Conservation (phyloP, 2,113 vertebrate species). For the Eira barbara region DNA sequence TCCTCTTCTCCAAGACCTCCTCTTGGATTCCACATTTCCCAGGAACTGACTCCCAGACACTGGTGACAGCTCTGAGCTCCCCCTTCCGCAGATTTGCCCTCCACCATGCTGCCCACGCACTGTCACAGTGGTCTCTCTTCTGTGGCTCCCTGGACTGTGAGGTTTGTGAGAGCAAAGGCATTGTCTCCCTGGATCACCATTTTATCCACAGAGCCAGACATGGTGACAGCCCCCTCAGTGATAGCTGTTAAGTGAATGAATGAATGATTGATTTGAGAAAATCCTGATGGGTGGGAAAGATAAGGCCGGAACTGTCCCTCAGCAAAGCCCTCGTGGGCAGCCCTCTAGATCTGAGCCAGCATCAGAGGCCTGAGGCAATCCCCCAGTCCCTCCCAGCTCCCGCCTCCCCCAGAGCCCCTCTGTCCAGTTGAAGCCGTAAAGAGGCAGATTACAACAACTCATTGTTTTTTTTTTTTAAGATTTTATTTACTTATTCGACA, state of each 20-base stretch:
- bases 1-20: background rate
- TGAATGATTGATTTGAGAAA: background rate
- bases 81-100: background rate
- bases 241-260: background rate
- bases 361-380: background rate
- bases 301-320: background rate
- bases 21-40: background rate
- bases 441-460: background rate
- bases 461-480: too few relatives aligned
- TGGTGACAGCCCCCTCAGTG: background rate
- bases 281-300: background rate
- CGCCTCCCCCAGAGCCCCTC: too few relatives aligned
- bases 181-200: background rate
- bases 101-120: rapidly evolving
- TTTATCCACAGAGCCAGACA: background rate
- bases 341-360: background rate
- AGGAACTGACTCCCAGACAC: background rate
- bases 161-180: background rate
- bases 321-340: too few relatives aligned
- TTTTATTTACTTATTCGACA: too few relatives aligned
- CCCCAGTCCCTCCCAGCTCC: background rate
- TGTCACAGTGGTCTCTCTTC: background rate
- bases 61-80: background rate
- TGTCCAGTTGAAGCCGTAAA: background rate
- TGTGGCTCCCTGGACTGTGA: background rate